phyloP scores from a whole-genome alignment of 2,888 invertebrate genomes.

The Tenthredo amoena region DNA sequence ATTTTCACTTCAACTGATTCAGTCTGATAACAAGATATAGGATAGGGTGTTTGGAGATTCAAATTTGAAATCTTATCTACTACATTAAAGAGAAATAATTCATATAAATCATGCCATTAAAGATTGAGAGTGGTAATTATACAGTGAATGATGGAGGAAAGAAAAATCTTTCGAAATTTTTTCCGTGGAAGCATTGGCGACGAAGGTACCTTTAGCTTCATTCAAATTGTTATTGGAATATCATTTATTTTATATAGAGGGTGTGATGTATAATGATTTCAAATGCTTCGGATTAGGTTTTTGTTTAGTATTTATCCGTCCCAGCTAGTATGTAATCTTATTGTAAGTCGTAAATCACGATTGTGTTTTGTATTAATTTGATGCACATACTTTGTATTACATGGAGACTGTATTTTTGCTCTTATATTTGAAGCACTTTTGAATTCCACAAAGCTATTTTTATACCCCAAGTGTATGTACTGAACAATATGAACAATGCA shows the following conservation, averaged over 20 bases:
- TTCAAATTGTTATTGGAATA: slow-evolving; percentile 7
- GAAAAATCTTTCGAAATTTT: slow-evolving; percentile 72
- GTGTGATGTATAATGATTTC: neutral
- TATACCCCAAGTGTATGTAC: neutral
- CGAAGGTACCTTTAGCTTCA: slow-evolving; percentile 69
- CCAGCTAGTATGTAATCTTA: neutral
- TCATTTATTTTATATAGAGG: slow-evolving; percentile 9
- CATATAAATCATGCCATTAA: slow-evolving; percentile 71
- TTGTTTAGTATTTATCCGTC: neutral
- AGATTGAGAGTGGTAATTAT: slow-evolving; percentile 75
- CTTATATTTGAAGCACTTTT: neutral
- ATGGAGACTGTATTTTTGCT: slow-evolving; percentile 3
- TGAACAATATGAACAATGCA: neutral
- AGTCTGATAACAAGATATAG: neutral
- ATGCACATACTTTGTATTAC: neutral
- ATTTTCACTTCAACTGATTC: slow-evolving; percentile 6
- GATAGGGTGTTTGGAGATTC: neutral
- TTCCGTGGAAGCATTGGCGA: slow-evolving; percentile 75
- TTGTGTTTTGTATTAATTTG: neutral
- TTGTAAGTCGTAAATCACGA: slow-evolving; percentile 38
- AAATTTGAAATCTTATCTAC: neutral
- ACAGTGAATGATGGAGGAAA: slow-evolving; percentile 72
- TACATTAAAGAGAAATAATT: slow-evolving; percentile 3
- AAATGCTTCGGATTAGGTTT: neutral
- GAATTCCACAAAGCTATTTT: neutral